Evolutionary conservation across 2,888 invertebrate genomes (phyloP).

Genomic region (Hirtodrosophila confusa): DNA sequence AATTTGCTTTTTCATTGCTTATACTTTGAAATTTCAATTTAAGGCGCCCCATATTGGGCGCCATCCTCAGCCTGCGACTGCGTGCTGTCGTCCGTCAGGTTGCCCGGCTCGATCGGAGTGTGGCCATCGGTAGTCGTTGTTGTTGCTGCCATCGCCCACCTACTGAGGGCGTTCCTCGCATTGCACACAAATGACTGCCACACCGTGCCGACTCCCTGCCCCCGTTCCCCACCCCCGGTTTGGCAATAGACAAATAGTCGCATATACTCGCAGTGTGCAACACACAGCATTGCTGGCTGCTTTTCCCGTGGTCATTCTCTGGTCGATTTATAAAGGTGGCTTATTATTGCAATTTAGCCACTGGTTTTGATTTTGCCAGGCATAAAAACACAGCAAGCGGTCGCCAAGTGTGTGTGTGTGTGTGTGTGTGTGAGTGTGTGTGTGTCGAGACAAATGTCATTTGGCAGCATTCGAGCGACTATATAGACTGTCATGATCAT

Average conservation of each 20-base stretch:
- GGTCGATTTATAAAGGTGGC: slow-evolving; percentile 81
- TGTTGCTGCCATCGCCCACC: slow-evolving; percentile 74
- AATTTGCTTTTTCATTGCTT: too few relatives aligned
- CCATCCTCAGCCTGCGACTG: neutral
- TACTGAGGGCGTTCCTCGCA: slow-evolving; percentile 77
- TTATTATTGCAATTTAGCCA: slow-evolving; percentile 84
- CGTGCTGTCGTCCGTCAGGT: slow-evolving; percentile 26
- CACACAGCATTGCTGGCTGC: slow-evolving; percentile 7
- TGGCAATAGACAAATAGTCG: slow-evolving; percentile 72
- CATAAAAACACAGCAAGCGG: slow-evolving; percentile 71
- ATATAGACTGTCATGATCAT: slow-evolving; percentile 84
- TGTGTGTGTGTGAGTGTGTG: slow-evolving; percentile 33
- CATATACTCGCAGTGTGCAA: slow-evolving; percentile 11
- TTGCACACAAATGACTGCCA: slow-evolving; percentile 23
- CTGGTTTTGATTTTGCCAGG: slow-evolving; percentile 82
- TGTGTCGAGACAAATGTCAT: slow-evolving; percentile 78
- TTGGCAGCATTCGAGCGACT: slow-evolving; percentile 82
- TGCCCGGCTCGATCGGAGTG: slow-evolving; percentile 47
- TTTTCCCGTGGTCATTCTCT: slow-evolving; percentile 47
- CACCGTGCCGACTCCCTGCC: neutral
- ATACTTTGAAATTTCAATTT: neutral
- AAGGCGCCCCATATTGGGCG: slow-evolving; percentile 34
- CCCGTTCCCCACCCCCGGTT: slow-evolving; percentile 6
- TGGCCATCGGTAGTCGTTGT: slow-evolving; percentile 55
- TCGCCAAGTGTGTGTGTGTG: slow-evolving; percentile 31